These are phyloP conservation scores for Akabosia matsudoensis DNA, from an alignment of 1,140 invertebrate species.

Conservation along the genomic window DNA sequence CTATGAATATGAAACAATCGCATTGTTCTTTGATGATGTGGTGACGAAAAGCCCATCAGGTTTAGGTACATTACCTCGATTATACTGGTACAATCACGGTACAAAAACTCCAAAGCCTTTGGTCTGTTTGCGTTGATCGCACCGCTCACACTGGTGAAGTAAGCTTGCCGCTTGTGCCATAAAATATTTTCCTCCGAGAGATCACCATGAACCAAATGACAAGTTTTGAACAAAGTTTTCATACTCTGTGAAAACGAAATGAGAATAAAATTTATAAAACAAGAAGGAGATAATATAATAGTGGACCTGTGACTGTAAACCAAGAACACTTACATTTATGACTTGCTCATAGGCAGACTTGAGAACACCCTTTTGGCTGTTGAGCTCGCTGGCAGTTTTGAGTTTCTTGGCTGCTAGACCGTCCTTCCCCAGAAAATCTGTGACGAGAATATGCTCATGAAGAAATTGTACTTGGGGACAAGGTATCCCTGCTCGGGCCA, in stretches of 20 bases:
- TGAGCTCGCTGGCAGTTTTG: slow-evolving; percentile 60
- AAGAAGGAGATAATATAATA: background rate
- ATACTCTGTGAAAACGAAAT: too few species aligned
- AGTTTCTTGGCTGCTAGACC: slow-evolving; percentile 73
- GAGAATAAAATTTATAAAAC: slow-evolving; percentile 50
- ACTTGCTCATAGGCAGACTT: slow-evolving; percentile 56
- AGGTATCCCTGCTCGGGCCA: slow-evolving; percentile 63
- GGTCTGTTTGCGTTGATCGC: slow-evolving; percentile 78
- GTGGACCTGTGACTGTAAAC: background rate
- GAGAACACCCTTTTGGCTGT: slow-evolving; percentile 1
- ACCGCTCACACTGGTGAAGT: slow-evolving; percentile 85
- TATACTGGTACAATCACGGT: slow-evolving; percentile 74
- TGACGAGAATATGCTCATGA: slow-evolving; percentile 80
- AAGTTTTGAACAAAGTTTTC: slow-evolving; percentile 69
- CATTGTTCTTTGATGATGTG: background rate
- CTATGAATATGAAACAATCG: too few species aligned
- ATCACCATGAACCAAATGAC: slow-evolving; percentile 80
- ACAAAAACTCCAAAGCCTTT: slow-evolving; percentile 70
- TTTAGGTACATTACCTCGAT: slow-evolving; percentile 55
- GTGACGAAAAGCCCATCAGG: background rate
- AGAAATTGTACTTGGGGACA: slow-evolving; percentile 74
- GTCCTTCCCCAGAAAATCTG: slow-evolving; percentile 81
- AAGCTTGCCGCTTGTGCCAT: slow-evolving; percentile 72
- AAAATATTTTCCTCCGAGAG: slow-evolving; percentile 87
- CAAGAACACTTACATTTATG: slow-evolving; percentile 49